Conservation (phyloP, 2,113 vertebrate genomes). For the Bubalus kerabau region DNA sequence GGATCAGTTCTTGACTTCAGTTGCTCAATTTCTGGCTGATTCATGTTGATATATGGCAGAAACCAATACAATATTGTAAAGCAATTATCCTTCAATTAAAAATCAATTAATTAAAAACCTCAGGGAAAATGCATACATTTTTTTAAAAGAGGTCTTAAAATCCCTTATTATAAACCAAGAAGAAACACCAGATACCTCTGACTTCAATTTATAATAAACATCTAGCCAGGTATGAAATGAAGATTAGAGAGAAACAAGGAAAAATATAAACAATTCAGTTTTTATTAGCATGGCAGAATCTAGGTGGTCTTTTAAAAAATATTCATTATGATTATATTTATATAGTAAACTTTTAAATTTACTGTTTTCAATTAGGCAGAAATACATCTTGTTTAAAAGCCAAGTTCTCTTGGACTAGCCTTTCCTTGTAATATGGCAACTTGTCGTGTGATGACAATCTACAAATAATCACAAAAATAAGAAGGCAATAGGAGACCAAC, state of each 20-base stretch:
- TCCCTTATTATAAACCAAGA: not conserved
- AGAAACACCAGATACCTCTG: not conserved
- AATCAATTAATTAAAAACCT: not conserved
- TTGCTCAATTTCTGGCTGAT: not conserved
- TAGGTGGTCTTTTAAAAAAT: not conserved
- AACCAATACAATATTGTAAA: not conserved
- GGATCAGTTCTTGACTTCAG: not conserved
- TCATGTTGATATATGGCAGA: not conserved
- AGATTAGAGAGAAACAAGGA: not conserved
- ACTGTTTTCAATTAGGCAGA: not conserved
- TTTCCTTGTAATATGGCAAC: not conserved
- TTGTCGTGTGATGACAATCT: no score
- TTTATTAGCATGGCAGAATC: not conserved
- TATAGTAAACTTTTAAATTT: not conserved
- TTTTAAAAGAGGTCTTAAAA: not conserved
- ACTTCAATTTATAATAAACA: not conserved
- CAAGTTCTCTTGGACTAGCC: not conserved
- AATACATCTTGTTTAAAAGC: not conserved
- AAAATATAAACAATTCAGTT: not conserved
- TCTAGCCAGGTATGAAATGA: not conserved
- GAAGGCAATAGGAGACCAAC: not conserved
- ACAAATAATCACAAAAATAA: not conserved
- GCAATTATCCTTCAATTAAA: not conserved
- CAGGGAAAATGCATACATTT: not conserved
- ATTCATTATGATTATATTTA: not conserved